Conservation (phyloP, 1,140 invertebrate genomes). For the Vanessa atalanta region DNA sequence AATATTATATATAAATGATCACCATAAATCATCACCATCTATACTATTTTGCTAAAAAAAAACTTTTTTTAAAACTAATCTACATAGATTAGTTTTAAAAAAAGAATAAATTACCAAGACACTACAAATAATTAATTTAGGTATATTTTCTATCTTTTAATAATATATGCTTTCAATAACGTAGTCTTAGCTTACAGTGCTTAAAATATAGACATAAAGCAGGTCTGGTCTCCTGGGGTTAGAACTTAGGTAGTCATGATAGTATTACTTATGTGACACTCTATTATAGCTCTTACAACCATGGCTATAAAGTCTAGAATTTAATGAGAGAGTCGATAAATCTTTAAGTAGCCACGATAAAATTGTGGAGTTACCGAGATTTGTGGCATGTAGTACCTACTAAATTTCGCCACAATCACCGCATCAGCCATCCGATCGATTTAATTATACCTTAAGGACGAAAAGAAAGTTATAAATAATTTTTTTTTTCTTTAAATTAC, state of each 20-base stretch:
- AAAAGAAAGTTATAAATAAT: no score
- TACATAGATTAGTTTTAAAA: no score
- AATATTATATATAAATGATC: no score
- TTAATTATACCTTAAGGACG: not conserved
- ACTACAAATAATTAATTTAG: no score
- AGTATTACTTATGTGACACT: not conserved
- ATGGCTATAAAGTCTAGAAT: not conserved
- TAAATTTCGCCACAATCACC: not conserved
- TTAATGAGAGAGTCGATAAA: not conserved
- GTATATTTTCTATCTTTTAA: not conserved
- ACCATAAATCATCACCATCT: no score
- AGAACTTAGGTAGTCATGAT: conserved; percentile 1
- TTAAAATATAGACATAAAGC: conserved; percentile 5
- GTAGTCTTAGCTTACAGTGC: not conserved
- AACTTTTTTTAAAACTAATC: no score
- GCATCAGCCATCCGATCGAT: not conserved
- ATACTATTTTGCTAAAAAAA: no score
- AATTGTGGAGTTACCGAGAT: not conserved
- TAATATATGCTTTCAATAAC: not conserved
- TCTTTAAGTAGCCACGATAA: not conserved
- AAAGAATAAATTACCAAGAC: no score
- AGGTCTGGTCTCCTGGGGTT: not conserved
- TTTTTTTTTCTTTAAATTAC: no score
- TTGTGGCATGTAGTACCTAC: not conserved
- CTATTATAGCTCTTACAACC: not conserved